phyloP scores from a whole-genome alignment of 35 echinoderm and acorn worm species.

The Apostichopus parvimensis region DNA sequence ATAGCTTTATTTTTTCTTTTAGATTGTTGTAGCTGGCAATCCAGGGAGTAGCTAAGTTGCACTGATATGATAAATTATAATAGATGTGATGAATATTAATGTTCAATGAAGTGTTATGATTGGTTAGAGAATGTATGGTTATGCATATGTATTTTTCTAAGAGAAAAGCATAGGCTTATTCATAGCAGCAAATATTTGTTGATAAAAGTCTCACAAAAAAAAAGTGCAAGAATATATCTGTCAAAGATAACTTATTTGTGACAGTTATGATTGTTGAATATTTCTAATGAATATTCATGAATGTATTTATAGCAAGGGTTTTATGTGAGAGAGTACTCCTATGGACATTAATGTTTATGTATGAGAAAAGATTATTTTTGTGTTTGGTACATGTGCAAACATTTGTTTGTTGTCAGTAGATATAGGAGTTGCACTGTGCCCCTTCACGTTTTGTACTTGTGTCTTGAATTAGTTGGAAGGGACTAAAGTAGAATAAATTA shows the following conservation, averaged over 20 bases:
- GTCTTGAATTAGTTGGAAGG: conserved; percentile 7
- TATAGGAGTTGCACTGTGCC: conserved; percentile 37
- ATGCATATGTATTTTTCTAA: conserved; percentile 3
- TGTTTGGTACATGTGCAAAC: conserved; percentile 29
- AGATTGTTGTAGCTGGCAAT: too few species aligned
- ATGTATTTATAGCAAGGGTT: not conserved
- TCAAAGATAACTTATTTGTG: not conserved
- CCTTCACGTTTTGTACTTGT: conserved; percentile 32
- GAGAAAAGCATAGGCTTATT: not conserved
- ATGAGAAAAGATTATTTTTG: conserved; percentile 20
- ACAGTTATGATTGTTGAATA: not conserved
- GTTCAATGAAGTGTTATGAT: not conserved
- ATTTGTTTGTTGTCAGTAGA: conserved; percentile 31
- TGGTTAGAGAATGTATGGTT: not conserved
- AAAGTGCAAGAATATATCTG: not conserved
- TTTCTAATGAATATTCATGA: conserved; percentile 2
- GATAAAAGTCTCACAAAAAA: not conserved
- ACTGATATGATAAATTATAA: not conserved
- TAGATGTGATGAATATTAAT: conserved; percentile 19
- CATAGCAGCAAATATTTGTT: not conserved
- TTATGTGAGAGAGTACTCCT: not conserved
- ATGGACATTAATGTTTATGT: conserved; percentile 12
- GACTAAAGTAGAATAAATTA: conserved; percentile 40
- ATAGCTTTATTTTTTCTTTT: too few species aligned
- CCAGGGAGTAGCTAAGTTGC: not conserved